Evolutionary conservation across 1,140 invertebrate genomes (phyloP), one percentile per base, ranked within the genome.

Genomic region (Neodiprion virginianus): DNA sequence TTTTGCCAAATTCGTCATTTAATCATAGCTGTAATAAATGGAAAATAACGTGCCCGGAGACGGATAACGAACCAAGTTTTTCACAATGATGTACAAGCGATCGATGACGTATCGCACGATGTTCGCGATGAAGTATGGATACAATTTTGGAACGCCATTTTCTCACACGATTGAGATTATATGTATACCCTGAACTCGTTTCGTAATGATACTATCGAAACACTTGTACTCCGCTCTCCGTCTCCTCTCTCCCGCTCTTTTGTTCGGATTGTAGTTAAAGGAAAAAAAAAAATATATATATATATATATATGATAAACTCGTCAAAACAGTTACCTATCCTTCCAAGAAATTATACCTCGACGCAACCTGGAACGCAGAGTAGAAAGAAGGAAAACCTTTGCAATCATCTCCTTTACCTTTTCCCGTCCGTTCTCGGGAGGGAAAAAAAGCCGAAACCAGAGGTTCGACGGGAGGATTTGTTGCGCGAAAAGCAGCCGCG

Each of bases 81-180:
- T 74, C 48, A 48, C 14, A 65, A n/a, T 48, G 12, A 61, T 61
- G 48, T 14, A 65, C 12, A 1, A 17, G 12, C n/a, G 47, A 49
- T 69, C 48, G n/a, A 66, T 72, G 53, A 65, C 12, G 28, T 75
- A 53, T 11, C 12, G 17, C 9, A 48, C 65, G 69, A 70, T 9
- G 21, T 48, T 73, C 12, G 69, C 8, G 40, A 40, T 40, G n/a
- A 53, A 28, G 53, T 53, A 77, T 80, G 81, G 76, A 78, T 68
- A 70, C 73, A 66, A 80, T 78, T 61, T 61, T 61, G 53, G 8
- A 61, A 17, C 53, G 53, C 53, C 53, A 61, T 61, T 61, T 61
- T 61, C 53, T 61, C 28, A 3, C 2, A 3, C 53, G 53, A 61
- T 61, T 8, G 11, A 61, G 53, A 61, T 61, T 61, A 61, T 40